These are phyloP conservation scores for Nomada goodeniana DNA, from an alignment of 2,888 invertebrate species.

Conservation along the genomic window DNA sequence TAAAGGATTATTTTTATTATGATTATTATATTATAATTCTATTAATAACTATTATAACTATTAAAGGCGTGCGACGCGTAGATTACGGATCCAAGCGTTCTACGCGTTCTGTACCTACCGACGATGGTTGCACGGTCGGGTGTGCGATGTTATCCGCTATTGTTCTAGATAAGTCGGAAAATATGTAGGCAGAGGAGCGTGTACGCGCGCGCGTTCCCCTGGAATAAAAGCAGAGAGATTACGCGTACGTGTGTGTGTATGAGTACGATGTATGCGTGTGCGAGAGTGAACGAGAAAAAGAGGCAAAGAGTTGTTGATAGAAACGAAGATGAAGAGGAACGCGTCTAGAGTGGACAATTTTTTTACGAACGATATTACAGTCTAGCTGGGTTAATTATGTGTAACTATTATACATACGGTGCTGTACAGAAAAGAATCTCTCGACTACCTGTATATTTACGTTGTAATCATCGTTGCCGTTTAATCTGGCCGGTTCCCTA, in stretches of 20 bases:
- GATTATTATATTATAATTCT: slow-evolving; percentile 65
- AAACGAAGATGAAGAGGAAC: slow-evolving; percentile 35
- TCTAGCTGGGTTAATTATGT: slow-evolving; percentile 72
- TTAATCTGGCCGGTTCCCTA: slow-evolving; percentile 63
- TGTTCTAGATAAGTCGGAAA: slow-evolving; percentile 66
- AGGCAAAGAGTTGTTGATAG: slow-evolving; percentile 18
- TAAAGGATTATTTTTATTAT: slow-evolving; percentile 81
- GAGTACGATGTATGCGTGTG: not conserved
- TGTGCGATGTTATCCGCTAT: slow-evolving; percentile 56
- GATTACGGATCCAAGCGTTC: slow-evolving; percentile 32
- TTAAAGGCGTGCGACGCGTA: slow-evolving; percentile 20
- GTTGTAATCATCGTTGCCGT: slow-evolving; percentile 76
- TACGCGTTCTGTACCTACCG: slow-evolving; percentile 36
- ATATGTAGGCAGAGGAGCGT: slow-evolving; percentile 50
- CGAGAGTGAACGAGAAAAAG: not conserved
- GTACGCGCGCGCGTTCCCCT: slow-evolving; percentile 10
- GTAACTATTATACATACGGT: slow-evolving; percentile 78
- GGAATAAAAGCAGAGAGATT: slow-evolving; percentile 26
- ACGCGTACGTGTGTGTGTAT: slow-evolving; percentile 21
- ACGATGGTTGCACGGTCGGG: slow-evolving; percentile 40
- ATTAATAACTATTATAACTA: slow-evolving; percentile 48
- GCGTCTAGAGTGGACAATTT: slow-evolving; percentile 60
- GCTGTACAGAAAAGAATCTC: slow-evolving; percentile 78
- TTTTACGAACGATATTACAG: slow-evolving; percentile 71
- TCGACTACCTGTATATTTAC: slow-evolving; percentile 78